These are phyloP conservation scores for Aphelenchoides avenae DNA, from an alignment of 1,140 invertebrate species.

Conservation along the genomic window DNA sequence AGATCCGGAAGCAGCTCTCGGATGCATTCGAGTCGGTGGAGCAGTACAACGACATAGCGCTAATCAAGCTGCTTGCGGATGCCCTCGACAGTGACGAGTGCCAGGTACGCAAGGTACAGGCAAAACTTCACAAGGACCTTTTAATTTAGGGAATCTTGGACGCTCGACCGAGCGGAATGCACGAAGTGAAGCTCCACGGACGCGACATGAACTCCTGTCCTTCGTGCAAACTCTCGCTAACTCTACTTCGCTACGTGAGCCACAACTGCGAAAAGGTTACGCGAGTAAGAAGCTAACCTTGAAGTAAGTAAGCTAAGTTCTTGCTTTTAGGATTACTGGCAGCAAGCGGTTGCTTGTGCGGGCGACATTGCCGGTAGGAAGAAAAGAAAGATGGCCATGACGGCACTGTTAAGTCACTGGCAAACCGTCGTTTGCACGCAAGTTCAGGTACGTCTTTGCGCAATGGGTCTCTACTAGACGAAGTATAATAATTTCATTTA, in stretches of 20 bases:
- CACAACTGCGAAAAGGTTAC: conserved; percentile 17
- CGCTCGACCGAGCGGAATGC: conserved; percentile 4
- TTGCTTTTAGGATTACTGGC: not conserved
- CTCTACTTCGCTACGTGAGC: conserved; percentile 30
- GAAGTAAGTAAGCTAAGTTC: not conserved
- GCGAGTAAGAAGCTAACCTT: not conserved
- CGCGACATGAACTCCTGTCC: conserved; percentile 42
- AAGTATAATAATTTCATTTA: too few species aligned
- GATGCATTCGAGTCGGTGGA: conserved; percentile 4
- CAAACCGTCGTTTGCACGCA: conserved; percentile 49
- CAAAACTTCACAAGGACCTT: conserved; percentile 17
- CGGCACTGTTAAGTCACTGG: conserved; percentile 53
- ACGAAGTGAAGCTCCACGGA: conserved; percentile 27
- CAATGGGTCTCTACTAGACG: too few species aligned
- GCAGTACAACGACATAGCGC: conserved; percentile 38
- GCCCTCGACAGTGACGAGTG: conserved; percentile 46
- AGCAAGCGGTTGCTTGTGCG: too few species aligned
- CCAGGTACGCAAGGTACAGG: conserved; percentile 18
- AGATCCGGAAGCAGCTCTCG: conserved; percentile 19
- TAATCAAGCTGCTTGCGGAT: conserved; percentile 46
- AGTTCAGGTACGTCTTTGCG: conserved; percentile 34
- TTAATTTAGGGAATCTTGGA: conserved; percentile 7
- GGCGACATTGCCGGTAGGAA: conserved; percentile 26
- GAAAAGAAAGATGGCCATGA: conserved; percentile 44
- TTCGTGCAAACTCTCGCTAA: conserved; percentile 44